A percentile compares a stretch with the other conserved stretches of the same genome.
These are phyloP conservation scores for Sycobia sp. DNA, from an alignment of 1,140 invertebrate species.

Conservation along the genomic window DNA sequence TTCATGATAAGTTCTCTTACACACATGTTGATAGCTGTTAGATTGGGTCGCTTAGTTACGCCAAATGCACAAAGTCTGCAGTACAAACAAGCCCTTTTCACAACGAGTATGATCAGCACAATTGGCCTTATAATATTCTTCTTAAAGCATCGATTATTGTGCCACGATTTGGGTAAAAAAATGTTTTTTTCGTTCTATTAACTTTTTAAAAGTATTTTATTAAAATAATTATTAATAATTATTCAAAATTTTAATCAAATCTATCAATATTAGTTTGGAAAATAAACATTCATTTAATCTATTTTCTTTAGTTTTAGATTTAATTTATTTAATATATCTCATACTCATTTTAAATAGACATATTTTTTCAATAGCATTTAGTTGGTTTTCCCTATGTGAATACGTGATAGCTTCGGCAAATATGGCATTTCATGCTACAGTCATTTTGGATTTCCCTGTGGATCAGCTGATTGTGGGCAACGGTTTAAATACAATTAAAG, in stretches of 20 bases:
- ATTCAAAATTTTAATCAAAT: neutral
- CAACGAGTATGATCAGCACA: slow-evolving; percentile 77
- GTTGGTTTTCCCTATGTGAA: slow-evolving; percentile 91
- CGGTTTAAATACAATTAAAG: slow-evolving; percentile 53
- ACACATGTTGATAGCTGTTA: slow-evolving; percentile 79
- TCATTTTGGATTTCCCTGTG: slow-evolving; percentile 82
- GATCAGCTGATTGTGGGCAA: slow-evolving; percentile 78
- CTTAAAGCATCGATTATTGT: slow-evolving; percentile 83
- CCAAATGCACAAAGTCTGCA: slow-evolving; percentile 66
- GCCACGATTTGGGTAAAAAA: slow-evolving; percentile 82
- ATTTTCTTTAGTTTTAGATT: neutral
- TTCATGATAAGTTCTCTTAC: slow-evolving; percentile 87
- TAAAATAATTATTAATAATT: too few relatives aligned
- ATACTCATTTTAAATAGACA: neutral
- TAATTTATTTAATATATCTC: neutral
- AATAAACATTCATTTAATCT: neutral
- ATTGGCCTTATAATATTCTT: slow-evolving; percentile 84
- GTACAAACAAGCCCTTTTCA: slow-evolving; percentile 76
- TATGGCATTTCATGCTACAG: slow-evolving; percentile 89
- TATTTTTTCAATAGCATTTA: slow-evolving; percentile 74
- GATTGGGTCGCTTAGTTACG: slow-evolving; percentile 58
- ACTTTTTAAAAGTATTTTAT: too few relatives aligned
- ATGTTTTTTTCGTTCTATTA: too few relatives aligned
- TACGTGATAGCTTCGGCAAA: slow-evolving; percentile 89
- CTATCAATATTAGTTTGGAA: neutral